These are phyloP conservation scores for Rachycentron canadum DNA, from an alignment of 2,797 vertebrate genomes.

Conservation along the genomic window DNA sequence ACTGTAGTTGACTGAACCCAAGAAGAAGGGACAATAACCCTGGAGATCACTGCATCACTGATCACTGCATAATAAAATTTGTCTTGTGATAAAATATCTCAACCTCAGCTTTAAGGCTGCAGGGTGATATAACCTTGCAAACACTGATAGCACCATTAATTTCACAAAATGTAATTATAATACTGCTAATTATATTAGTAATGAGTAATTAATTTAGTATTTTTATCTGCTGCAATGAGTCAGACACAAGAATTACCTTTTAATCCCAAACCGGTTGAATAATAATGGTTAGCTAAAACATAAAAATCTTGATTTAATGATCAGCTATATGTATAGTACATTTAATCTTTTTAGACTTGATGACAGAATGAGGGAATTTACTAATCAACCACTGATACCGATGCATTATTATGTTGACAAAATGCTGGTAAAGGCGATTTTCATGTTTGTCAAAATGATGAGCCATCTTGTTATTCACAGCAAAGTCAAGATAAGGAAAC, in stretches of 20 bases:
- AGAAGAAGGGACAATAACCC: not conserved
- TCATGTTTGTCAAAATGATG: not conserved
- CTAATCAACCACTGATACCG: not conserved
- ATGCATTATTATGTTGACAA: not conserved
- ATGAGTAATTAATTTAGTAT: not conserved
- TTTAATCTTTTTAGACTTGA: not conserved
- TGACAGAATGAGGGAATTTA: not conserved
- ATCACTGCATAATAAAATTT: constrained; percentile 3
- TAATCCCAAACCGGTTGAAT: not conserved
- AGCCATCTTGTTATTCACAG: constrained; percentile 3
- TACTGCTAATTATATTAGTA: not conserved
- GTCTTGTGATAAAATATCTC: constrained; percentile 15
- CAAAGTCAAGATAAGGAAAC: not conserved
- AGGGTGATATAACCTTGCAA: not conserved
- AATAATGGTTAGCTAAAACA: not conserved
- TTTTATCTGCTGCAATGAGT: not conserved
- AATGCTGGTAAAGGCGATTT: not conserved
- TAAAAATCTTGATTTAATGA: not conserved
- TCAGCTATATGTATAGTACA: not conserved
- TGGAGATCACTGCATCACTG: not conserved
- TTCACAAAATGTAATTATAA: not conserved
- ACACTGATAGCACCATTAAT: not conserved
- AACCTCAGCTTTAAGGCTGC: not conserved
- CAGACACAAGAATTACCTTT: not conserved
- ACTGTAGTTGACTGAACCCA: not conserved